A percentile compares a stretch with the other conserved stretches of the same genome.
phyloP scores from a whole-genome alignment of 2,113 vertebrate genomes.

The Rattus norvegicus region DNA sequence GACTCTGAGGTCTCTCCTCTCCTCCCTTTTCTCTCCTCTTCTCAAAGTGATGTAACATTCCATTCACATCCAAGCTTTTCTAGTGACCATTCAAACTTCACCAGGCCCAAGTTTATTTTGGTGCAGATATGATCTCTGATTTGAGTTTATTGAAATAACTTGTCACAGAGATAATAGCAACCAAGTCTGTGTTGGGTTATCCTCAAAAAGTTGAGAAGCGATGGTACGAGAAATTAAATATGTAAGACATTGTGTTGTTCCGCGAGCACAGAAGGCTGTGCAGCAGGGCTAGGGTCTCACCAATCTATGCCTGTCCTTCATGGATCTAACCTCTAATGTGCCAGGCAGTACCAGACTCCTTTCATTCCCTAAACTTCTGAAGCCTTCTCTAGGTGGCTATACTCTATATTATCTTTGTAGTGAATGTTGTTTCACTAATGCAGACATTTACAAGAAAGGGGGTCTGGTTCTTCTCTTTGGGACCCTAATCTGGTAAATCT shows the following conservation, averaged over 20 bases:
- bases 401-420: not conserved
- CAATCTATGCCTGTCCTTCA: not conserved
- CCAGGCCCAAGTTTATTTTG: not conserved
- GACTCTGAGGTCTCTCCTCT: not conserved
- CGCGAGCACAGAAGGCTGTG: not conserved
- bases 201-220: not conserved
- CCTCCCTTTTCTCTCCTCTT: not conserved
- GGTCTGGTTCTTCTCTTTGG: not conserved
- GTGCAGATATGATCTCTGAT: not conserved
- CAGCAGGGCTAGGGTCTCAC: fast-evolving
- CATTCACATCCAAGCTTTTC: not conserved
- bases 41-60: not conserved
- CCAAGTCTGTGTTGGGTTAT: not conserved
- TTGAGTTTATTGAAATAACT: not conserved
- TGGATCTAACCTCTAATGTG: not conserved
- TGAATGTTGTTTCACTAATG: not conserved
- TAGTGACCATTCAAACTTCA: not conserved
- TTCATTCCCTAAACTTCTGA: not conserved
- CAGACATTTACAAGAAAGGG: not conserved
- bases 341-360: not conserved
- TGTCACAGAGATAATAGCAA: not conserved
- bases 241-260: not conserved
- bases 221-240: too few species aligned
- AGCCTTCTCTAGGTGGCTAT: not conserved
- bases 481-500: not conserved